Evolutionary conservation across 1,140 invertebrate species (phyloP).

Genomic region (Tetragnatha versicolor): DNA sequence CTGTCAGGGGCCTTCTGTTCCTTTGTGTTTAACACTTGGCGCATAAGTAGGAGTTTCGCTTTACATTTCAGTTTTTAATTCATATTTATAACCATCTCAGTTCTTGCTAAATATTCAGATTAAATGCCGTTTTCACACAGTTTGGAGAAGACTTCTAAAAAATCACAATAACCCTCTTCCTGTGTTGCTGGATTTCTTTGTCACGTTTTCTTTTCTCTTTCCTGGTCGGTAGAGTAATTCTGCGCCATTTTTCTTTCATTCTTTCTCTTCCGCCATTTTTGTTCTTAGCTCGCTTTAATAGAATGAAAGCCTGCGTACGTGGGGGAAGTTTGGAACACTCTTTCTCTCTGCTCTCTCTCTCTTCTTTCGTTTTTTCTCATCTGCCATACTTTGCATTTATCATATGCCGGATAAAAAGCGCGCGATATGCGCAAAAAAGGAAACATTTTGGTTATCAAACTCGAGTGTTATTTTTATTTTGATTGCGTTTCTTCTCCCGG

Average conservation of each 20-base stretch:
- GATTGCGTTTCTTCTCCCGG: neutral
- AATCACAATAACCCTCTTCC: neutral
- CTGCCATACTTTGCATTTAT: conserved; percentile 12
- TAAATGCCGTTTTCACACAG: neutral
- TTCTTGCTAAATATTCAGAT: conserved; percentile 11
- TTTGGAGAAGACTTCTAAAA: neutral
- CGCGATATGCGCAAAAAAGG: too few species aligned
- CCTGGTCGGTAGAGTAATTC: neutral
- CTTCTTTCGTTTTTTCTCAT: neutral
- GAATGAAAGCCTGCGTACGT: neutral
- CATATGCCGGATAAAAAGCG: neutral
- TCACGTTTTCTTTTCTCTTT: neutral
- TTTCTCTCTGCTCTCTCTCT: neutral
- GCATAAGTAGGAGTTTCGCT: neutral
- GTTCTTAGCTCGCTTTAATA: neutral
- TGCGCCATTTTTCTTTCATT: neutral
- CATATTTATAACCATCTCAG: conserved; percentile 11
- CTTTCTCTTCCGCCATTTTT: neutral
- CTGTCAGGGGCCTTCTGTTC: neutral
- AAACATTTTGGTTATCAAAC: neutral
- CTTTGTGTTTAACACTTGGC: neutral
- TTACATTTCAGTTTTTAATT: neutral
- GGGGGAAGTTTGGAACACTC: neutral
- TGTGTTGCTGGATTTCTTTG: neutral
- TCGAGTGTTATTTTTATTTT: conserved; percentile 6